A percentile compares a stretch with the other conserved stretches of the same genome.
These are phyloP conservation scores for Cercocebus atys DNA, from an alignment of 2,113 vertebrate genomes.

Conservation along the genomic window DNA sequence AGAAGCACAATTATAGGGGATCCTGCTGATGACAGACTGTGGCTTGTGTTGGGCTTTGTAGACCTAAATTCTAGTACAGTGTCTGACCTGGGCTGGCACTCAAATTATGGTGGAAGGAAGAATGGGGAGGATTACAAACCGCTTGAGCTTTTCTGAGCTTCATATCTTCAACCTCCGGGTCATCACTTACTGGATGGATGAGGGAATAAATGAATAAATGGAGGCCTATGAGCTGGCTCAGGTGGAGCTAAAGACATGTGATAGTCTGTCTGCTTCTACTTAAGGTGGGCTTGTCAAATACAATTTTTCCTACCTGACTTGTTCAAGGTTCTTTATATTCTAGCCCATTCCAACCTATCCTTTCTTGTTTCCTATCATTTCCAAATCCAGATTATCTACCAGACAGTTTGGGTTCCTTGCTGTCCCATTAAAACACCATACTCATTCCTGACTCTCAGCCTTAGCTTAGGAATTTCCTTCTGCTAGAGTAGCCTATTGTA, in stretches of 20 bases:
- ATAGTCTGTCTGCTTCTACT: background rate
- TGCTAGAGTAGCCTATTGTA: slow-evolving; percentile 57
- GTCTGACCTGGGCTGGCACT: background rate
- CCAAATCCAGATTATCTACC: slow-evolving; percentile 17
- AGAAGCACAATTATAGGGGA: background rate
- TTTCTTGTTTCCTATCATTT: slow-evolving; percentile 67
- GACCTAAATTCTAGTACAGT: background rate
- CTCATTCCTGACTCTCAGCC: slow-evolving; percentile 40
- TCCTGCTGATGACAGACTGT: background rate
- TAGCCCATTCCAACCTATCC: slow-evolving; percentile 67
- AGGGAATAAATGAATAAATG: background rate
- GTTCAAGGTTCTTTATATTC: slow-evolving; percentile 50
- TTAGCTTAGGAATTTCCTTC: slow-evolving; percentile 59
- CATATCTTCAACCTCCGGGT: background rate
- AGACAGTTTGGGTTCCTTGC: slow-evolving; percentile 12
- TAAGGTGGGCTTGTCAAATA: background rate
- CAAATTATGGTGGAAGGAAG: background rate
- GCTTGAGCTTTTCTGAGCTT: background rate
- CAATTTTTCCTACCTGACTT: slow-evolving; percentile 1
- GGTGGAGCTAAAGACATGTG: background rate
- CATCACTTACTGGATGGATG: background rate
- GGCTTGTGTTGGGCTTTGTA: background rate
- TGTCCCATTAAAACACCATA: slow-evolving; percentile 21
- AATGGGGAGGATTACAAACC: background rate
- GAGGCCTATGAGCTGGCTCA: background rate